Evolutionary conservation across 1,140 invertebrate species (phyloP).

Genomic region (Archivesica marissinica): DNA sequence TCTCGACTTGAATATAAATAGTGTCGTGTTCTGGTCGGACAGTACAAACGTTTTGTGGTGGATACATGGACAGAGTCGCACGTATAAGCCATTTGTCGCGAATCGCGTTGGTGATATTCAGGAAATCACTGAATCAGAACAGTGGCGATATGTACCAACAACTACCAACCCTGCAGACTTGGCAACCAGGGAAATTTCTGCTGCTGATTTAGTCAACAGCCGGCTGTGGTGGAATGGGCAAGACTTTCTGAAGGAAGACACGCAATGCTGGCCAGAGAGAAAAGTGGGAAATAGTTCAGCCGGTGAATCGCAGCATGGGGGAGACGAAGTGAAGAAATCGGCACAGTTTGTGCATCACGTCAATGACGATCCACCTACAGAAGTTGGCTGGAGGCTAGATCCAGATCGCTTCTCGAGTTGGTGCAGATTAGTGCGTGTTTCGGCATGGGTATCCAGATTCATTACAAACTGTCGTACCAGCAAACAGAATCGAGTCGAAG

Average conservation of each 20-base stretch:
- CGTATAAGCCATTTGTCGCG: slow-evolving; percentile 30
- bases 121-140: not conserved
- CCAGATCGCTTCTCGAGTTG: not conserved
- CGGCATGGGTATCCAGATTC: slow-evolving; percentile 17
- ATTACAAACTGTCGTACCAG: not conserved
- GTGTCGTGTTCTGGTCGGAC: slow-evolving; percentile 32
- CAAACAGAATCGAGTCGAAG: not conserved
- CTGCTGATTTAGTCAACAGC: not conserved
- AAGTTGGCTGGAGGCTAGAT: not conserved
- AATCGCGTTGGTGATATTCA: slow-evolving; percentile 33
- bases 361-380: not conserved
- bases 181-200: not conserved
- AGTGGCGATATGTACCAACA: slow-evolving; percentile 29
- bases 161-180: not conserved
- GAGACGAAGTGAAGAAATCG: not conserved
- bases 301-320: not conserved
- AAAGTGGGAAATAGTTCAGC: not conserved
- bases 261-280: slow-evolving; percentile 1
- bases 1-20: not conserved
- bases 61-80: slow-evolving; percentile 19
- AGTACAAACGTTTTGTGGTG: slow-evolving; percentile 33
- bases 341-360: too few relatives aligned
- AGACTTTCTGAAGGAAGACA: not conserved
- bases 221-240: slow-evolving; percentile 8
- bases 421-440: not conserved